A percentile compares a stretch with the other conserved stretches of the same genome.
Conservation (phyloP, 2,113 vertebrate species). For the Guaruba guarouba region DNA sequence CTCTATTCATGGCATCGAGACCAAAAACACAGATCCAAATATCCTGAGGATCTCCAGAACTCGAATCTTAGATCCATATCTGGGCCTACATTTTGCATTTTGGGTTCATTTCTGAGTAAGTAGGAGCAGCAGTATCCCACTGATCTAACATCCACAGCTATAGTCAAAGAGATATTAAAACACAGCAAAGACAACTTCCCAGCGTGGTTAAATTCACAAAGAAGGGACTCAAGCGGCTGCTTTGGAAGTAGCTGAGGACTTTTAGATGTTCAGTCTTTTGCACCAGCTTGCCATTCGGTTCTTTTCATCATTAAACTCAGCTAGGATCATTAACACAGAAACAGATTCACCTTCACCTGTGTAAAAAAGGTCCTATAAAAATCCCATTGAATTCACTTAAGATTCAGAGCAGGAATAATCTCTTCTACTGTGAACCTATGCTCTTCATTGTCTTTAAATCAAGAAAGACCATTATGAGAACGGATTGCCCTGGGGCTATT, state of each 20-base stretch:
- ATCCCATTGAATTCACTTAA: slow-evolving; percentile 17
- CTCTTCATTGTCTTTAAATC: slow-evolving; percentile 49
- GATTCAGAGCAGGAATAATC: background rate
- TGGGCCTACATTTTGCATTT: background rate
- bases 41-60: background rate
- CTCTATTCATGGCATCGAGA: background rate
- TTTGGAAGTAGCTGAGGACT: slow-evolving; percentile 5
- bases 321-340: slow-evolving; percentile 35
- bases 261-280: slow-evolving; percentile 25
- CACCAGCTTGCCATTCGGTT: background rate
- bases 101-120: background rate
- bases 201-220: background rate
- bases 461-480: background rate
- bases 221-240: slow-evolving; percentile 12
- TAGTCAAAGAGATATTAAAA: background rate
- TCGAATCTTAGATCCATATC: background rate
- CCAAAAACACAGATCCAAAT: background rate
- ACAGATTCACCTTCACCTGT: slow-evolving; percentile 15
- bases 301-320: slow-evolving; percentile 55
- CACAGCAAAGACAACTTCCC: background rate
- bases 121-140: background rate
- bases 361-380: slow-evolving; percentile 10
- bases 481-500: background rate
- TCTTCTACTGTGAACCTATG: background rate
- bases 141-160: background rate